phyloP scores from a whole-genome alignment of 2,888 invertebrate genomes.

The Torymus tubicola region DNA sequence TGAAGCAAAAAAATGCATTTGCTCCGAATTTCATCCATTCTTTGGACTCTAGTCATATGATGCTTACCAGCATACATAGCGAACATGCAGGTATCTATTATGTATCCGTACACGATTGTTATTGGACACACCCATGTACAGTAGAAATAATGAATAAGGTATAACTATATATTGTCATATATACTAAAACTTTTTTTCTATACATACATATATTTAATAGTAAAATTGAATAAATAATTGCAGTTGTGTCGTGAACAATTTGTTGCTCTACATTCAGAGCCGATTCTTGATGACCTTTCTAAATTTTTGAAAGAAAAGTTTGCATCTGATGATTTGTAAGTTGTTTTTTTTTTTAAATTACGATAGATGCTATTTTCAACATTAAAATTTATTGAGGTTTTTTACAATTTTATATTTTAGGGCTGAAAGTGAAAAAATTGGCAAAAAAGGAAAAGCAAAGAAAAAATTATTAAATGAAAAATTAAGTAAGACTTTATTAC shows the following conservation, averaged over 20 bases:
- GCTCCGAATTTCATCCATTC: constrained; percentile 99
- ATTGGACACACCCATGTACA: constrained; percentile 96
- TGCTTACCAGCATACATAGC: constrained; percentile 96
- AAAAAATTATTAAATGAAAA: background rate
- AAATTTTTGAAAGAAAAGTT: constrained; percentile 84
- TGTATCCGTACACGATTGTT: constrained; percentile 99
- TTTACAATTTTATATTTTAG: constrained; percentile 71
- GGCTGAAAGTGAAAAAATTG: constrained; percentile 72
- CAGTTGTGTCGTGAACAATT: constrained; percentile 98
- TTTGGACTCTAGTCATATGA: constrained; percentile 99
- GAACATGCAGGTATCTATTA: constrained; percentile 90
- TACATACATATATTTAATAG: background rate
- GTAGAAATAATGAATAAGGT: constrained; percentile 94
- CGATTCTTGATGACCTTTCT: constrained; percentile 92
- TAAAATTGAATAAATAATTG: constrained; percentile 61
- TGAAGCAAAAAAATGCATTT: constrained; percentile 97
- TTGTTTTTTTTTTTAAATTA: constrained; percentile 15
- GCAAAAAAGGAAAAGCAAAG: constrained; percentile 59
- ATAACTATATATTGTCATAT: constrained; percentile 51
- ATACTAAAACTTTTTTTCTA: too few species aligned
- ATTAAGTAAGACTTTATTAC: constrained; percentile 80
- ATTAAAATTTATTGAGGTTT: too few species aligned
- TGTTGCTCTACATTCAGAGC: constrained; percentile 95
- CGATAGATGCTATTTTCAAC: too few species aligned
- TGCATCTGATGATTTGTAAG: constrained; percentile 65